Evolutionary conservation across 2,113 vertebrate species (phyloP).

Genomic region (Nycticryphes semicollaris): DNA sequence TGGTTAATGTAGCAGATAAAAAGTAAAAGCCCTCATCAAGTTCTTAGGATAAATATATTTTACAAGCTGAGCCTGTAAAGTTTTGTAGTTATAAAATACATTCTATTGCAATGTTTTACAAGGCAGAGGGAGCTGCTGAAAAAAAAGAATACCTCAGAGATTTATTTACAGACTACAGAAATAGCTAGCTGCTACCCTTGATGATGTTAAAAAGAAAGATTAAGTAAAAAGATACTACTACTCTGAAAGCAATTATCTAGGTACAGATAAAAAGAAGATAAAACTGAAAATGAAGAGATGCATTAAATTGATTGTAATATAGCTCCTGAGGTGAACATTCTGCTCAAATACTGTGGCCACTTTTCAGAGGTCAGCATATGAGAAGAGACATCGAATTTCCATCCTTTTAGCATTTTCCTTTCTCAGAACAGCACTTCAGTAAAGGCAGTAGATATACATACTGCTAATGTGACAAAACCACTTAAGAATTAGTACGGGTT

Average conservation of each 20-base stretch:
- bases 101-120: neutral
- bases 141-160: neutral
- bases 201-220: neutral
- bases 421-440: neutral
- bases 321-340: neutral
- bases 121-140: neutral
- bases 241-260: neutral
- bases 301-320: neutral
- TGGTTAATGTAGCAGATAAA: neutral
- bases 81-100: neutral
- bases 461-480: neutral
- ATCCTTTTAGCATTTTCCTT: neutral
- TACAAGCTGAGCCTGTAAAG: neutral
- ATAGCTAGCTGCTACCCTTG: neutral
- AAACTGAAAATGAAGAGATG: neutral
- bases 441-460: neutral
- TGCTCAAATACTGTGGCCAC: neutral
- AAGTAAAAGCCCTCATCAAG: neutral
- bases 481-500: neutral
- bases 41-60: neutral
- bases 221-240: neutral
- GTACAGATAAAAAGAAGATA: neutral
- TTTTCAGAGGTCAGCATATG: neutral
- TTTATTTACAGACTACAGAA: slow-evolving; percentile 8
- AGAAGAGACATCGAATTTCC: neutral